Evolutionary conservation across 2,113 vertebrate genomes (phyloP), one percentile per base, ranked within the genome.

Genomic region (Hystrix cristata): DNA sequence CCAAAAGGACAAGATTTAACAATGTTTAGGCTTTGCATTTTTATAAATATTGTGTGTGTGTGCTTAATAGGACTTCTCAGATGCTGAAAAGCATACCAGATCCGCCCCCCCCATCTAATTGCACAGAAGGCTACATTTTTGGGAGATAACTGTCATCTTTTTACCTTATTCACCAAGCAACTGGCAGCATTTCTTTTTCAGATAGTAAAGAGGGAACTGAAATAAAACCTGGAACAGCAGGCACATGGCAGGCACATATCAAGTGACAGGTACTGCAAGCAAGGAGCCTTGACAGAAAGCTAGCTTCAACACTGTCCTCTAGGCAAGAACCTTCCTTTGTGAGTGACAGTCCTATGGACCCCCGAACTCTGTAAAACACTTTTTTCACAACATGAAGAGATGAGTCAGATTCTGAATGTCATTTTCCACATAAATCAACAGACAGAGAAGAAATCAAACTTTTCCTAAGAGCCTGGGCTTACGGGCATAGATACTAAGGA

Each of bases 221-320:
- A 92, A 92, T 86, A 95, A 95, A 91, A 90, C 71, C 46, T 89
- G 69, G 18, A 89, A 94, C 16, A n/a, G 27, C 12, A 95, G 72
- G n/a, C 15, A 25, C 16, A 5, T 55, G 43, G 27, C 12, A 95
- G 72, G n/a, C 15, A 25, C 16, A 5, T 55, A 86, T 74, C 76
- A 88, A 94, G 14, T 46, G 72, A 91, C 57, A 92, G 51, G 82
- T 84, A 91, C 27, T 87, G 12, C 19, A 74, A 38, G 38, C 81
- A 93, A 55, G 69, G 69, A 90, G 27, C 57, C 34, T 94, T n/a
- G n/a, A 82, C 27, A 93, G 46, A 90, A 53, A 65, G 57, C 60
- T 46, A 82, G 81, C 91, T 93, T 94, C 25, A 62, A 74, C 79
- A 87, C 3, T 95, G 85, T 60, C 84, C 80, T 93, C 48, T 55